phyloP scores from a whole-genome alignment of 2,888 invertebrate species.

The Tiliacea aurago region DNA sequence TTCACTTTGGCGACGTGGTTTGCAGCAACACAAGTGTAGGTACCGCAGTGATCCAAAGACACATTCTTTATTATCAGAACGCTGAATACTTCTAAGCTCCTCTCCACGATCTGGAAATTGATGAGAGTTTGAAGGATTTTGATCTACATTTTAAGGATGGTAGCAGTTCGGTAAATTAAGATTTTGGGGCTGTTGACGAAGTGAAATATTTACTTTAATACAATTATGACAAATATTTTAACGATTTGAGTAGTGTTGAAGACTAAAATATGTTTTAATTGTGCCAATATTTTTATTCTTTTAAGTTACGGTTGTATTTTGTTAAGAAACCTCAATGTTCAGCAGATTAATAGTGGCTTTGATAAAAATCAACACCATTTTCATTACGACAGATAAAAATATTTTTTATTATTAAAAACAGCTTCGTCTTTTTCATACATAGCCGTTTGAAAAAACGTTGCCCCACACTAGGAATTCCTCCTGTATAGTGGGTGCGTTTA shows the following conservation, averaged over 20 bases:
- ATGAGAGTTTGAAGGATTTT: conserved; percentile 13
- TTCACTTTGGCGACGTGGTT: conserved; percentile 94
- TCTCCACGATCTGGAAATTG: conserved; percentile 90
- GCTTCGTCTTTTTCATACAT: too few species aligned
- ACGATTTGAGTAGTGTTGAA: background rate
- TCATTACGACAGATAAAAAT: too few species aligned
- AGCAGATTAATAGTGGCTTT: background rate
- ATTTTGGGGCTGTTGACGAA: background rate
- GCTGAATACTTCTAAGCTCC: conserved; percentile 93
- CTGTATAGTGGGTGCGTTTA: too few species aligned
- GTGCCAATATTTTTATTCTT: background rate
- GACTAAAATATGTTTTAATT: background rate
- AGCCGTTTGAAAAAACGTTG: background rate
- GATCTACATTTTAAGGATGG: conserved; percentile 2
- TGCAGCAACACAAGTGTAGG: conserved; percentile 93
- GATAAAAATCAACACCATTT: background rate
- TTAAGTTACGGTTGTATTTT: background rate
- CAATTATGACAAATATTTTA: background rate
- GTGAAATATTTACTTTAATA: conserved; percentile 8
- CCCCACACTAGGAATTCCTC: too few species aligned
- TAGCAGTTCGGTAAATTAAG: background rate
- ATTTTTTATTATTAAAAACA: too few species aligned
- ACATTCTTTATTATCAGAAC: conserved; percentile 93
- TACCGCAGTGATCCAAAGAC: conserved; percentile 93
- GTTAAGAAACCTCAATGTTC: background rate